Evolutionary conservation across 1,140 invertebrate species (phyloP), one percentile per base, ranked within the genome.

Genomic region (Orius insidiosus): DNA sequence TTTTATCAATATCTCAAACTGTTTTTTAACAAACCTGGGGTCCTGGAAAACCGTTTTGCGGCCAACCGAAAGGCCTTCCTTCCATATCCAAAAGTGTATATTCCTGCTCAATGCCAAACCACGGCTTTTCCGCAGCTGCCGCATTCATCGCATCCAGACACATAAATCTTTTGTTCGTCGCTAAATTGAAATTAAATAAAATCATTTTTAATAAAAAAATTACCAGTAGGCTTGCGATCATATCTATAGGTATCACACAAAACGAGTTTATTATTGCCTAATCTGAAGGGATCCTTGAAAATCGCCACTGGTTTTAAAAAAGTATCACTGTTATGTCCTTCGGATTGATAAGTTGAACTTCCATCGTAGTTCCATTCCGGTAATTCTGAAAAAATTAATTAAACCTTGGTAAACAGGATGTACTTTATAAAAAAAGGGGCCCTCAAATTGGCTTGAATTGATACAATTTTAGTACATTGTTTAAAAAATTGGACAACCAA

Each of bases 301-400:
- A 95, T 75, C 11, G 76, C 85, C 11, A 89, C 78, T 1, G 93
- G 90, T 39, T 82, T 69, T 1, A 98, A 67, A 59, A 79, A 94
- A 7, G 88, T 77, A 57, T 98, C 94, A 2, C 89, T 89, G 56
- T 86, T 83, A 52, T 67, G 67, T 1, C 80, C 79, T 50, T 80
- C 71, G 0, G 81, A 79, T 61, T 86, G 82, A 30, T 74, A 74
- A 0, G 81, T 85, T 0, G 80, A 85, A 57, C 86, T 93, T 15
- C 93, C 94, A 63, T 97, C 92, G 61, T 85, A 97, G 56, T 92
- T 94, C 93, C 93, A 98, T 1, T 80, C 67, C 0, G 93, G 93
- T 38, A 93, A 65, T 50, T 97, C 90, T 72, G 53, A 33, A 53
- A 53, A 11, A 51, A 36, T 32, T 4, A 15, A 19, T 16, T 31